These are phyloP conservation scores for Aurelia aurita DNA, from an alignment of 30 jellyfish, hydroid and myxozoan genomes.

Conservation along the genomic window DNA sequence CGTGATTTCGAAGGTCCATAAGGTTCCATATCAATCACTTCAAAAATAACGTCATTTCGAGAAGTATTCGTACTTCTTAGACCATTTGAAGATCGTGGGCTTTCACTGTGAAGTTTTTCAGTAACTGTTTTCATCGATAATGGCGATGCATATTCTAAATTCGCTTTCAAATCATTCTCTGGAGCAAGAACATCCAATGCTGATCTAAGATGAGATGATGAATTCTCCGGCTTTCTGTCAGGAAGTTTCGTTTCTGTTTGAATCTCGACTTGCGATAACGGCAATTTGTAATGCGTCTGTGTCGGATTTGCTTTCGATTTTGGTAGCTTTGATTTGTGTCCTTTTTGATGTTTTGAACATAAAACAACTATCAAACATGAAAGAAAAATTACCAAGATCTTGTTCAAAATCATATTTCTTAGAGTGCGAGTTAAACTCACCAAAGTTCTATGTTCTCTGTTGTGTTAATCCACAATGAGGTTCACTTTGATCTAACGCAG, in stretches of 20 bases:
- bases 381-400: not conserved
- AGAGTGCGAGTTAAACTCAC: too few relatives aligned
- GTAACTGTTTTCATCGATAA: conserved; percentile 54
- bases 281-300: conserved; percentile 21
- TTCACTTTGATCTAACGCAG: too few relatives aligned
- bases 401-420: too few relatives aligned
- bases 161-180: conserved; percentile 49
- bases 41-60: conserved; percentile 79
- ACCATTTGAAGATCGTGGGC: conserved; percentile 57
- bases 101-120: conserved; percentile 50
- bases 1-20: conserved; percentile 49
- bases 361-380: not conserved
- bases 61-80: conserved; percentile 27
- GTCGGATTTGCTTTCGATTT: conserved; percentile 12
- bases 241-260: conserved; percentile 40
- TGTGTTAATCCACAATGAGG: too few relatives aligned
- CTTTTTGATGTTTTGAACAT: conserved; percentile 43
- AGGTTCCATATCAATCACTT: conserved; percentile 90
- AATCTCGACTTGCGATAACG: conserved; percentile 46
- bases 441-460: too few relatives aligned
- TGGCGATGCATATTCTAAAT: conserved; percentile 34
- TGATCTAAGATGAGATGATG: conserved; percentile 71
- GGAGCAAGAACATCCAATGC: conserved; percentile 94
- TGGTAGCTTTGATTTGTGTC: conserved; percentile 18
- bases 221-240: conserved; percentile 28